These are phyloP conservation scores for Cyrtonyx montezumae DNA, from an alignment of 2,113 vertebrate genomes.

Conservation along the genomic window DNA sequence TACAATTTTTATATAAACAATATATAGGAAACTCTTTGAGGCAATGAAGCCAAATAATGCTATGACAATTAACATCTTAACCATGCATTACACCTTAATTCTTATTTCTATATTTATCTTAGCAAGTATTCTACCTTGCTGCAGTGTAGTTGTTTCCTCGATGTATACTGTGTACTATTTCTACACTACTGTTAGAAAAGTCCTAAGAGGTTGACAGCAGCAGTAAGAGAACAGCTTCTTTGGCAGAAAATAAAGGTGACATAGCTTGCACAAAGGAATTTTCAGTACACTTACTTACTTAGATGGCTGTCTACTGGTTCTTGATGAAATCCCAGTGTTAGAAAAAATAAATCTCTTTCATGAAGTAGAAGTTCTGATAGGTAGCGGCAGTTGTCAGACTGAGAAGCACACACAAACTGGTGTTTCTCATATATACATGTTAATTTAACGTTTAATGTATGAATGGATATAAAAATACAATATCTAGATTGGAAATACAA, in stretches of 20 bases:
- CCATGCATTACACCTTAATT: neutral
- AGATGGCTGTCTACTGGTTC: neutral
- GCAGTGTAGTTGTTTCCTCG: neutral
- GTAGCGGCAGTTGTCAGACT: neutral
- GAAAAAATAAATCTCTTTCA: neutral
- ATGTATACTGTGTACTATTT: neutral
- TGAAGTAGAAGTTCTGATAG: neutral
- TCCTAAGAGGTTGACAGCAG: neutral
- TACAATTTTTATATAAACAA: slow-evolving; percentile 20
- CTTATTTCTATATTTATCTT: neutral
- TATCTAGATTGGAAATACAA: neutral
- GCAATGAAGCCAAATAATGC: neutral
- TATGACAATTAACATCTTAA: neutral
- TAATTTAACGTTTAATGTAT: neutral
- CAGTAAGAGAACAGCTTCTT: neutral
- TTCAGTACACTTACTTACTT: neutral
- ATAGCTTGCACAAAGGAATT: neutral
- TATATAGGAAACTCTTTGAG: slow-evolving; percentile 12
- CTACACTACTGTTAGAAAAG: neutral
- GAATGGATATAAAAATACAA: neutral
- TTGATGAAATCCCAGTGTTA: neutral
- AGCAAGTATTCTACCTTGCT: neutral
- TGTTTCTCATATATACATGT: neutral
- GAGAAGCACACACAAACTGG: neutral
- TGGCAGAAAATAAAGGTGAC: neutral